A percentile compares a stretch with the other conserved stretches of the same genome.
Evolutionary conservation across 92 coral and sea anemone species (phyloP).

Genomic region (Heteractis magnifica): DNA sequence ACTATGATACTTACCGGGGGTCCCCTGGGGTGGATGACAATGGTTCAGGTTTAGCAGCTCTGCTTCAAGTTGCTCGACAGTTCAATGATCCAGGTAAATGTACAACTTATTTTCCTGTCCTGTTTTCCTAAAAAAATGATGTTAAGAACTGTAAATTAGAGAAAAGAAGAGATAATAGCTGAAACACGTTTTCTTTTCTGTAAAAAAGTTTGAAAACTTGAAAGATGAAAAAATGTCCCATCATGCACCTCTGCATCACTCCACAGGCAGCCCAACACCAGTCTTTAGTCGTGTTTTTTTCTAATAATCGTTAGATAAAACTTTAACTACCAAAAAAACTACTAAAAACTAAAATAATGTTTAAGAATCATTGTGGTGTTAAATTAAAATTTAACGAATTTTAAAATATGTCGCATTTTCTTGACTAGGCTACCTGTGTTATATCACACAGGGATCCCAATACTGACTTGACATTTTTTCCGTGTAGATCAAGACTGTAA

Average conservation of each 20-base stretch:
- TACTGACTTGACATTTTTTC: not conserved
- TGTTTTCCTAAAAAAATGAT: not conserved
- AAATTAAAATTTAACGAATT: no score
- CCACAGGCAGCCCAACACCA: slow-evolving; percentile 1
- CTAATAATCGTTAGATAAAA: not conserved
- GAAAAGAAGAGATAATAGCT: no score
- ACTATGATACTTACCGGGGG: slow-evolving; percentile 74
- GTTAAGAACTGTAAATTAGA: not conserved
- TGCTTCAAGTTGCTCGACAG: slow-evolving; percentile 76
- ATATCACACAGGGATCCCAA: not conserved
- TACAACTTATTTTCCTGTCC: not conserved
- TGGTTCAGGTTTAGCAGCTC: slow-evolving; percentile 85
- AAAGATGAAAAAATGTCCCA: not conserved
- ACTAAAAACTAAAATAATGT: no score
- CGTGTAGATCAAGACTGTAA: slow-evolving; percentile 8
- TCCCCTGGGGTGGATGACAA: slow-evolving; percentile 81
- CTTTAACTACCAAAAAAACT: no score
- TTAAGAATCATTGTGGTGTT: no score
- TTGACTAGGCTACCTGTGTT: not conserved
- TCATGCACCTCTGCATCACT: not conserved
- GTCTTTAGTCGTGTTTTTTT: not conserved
- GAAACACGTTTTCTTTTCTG: no score
- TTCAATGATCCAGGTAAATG: slow-evolving; percentile 47
- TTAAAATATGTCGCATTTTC: not conserved
- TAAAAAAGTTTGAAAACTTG: not conserved